These are phyloP conservation scores for Brachyrhaphis roseni DNA, from an alignment of 2,797 vertebrate genomes.

Conservation along the genomic window DNA sequence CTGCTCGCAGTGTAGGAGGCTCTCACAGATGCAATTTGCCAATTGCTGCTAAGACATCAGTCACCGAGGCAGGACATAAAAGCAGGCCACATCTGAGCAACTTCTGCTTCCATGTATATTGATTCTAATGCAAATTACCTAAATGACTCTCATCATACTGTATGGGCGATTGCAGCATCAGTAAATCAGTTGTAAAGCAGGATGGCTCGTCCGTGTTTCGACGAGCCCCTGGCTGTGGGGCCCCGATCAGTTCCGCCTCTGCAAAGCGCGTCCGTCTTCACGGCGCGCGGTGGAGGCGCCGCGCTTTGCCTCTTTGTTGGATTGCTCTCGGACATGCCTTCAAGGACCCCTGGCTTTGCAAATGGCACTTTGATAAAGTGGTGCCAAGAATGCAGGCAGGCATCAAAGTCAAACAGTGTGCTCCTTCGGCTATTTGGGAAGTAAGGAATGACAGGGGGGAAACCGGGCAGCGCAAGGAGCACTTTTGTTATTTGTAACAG, in stretches of 20 bases:
- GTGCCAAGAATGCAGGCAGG: slow-evolving; percentile 17
- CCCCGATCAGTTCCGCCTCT: slow-evolving; percentile 28
- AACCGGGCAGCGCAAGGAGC: slow-evolving; percentile 1
- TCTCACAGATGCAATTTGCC: slow-evolving; percentile 56
- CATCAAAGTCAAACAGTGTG: slow-evolving; percentile 17
- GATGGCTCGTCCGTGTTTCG: background rate
- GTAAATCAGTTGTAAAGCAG: slow-evolving; percentile 15
- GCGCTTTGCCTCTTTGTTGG: slow-evolving; percentile 36
- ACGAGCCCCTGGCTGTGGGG: background rate
- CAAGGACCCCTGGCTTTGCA: slow-evolving; percentile 10
- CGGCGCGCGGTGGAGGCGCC: slow-evolving; percentile 8
- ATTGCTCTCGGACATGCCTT: slow-evolving; percentile 25
- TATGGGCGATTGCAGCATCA: slow-evolving; percentile 13
- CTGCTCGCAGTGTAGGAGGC: slow-evolving; percentile 56
- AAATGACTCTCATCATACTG: slow-evolving; percentile 33
- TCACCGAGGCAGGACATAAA: slow-evolving; percentile 50
- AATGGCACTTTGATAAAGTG: slow-evolving; percentile 49
- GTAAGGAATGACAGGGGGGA: background rate
- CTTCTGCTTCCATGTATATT: slow-evolving; percentile 36
- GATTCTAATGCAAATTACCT: slow-evolving; percentile 47
- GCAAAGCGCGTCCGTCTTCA: slow-evolving; percentile 13
- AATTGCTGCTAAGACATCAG: slow-evolving; percentile 48
- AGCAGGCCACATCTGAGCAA: slow-evolving; percentile 36
- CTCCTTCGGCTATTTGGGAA: slow-evolving; percentile 15
- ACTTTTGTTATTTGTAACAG: background rate